A percentile compares a stretch with the other conserved stretches of the same genome.
phyloP scores from a whole-genome alignment of 2,888 invertebrate species.

The Drosophila pseudotakahashii region DNA sequence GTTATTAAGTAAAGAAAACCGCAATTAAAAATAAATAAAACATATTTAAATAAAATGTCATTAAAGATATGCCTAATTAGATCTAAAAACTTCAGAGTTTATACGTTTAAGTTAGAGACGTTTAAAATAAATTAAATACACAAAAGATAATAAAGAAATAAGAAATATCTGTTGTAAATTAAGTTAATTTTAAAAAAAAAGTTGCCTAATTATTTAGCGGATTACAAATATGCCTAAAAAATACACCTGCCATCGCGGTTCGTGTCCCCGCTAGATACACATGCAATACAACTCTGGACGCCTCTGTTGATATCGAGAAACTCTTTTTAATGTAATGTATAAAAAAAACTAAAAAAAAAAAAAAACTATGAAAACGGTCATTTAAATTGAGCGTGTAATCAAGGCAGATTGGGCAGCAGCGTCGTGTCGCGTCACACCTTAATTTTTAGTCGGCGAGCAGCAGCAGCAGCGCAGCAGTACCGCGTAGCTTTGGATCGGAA shows the following conservation, averaged over 20 bases:
- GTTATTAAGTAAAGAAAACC: no score
- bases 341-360: constrained; percentile 69
- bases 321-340: constrained; percentile 37
- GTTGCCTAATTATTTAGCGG: no score
- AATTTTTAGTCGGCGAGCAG: constrained; percentile 43
- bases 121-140: no score
- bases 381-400: constrained; percentile 70
- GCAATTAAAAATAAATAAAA: no score
- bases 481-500: not conserved
- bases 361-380: constrained; percentile 52
- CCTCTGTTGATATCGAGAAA: constrained; percentile 14
- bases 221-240: not conserved
- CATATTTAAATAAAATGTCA: no score
- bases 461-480: constrained; percentile 14
- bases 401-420: constrained; percentile 58
- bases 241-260: not conserved
- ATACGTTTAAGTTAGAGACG: no score
- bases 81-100: no score
- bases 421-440: constrained; percentile 41
- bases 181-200: not conserved
- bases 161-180: no score
- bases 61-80: no score
- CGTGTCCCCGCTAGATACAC: not conserved
- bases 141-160: no score
- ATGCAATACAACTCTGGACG: not conserved